Evolutionary conservation across 2,888 invertebrate genomes (phyloP), one percentile per base, ranked within the genome.

Genomic region (Enchytraeus crypticus): DNA sequence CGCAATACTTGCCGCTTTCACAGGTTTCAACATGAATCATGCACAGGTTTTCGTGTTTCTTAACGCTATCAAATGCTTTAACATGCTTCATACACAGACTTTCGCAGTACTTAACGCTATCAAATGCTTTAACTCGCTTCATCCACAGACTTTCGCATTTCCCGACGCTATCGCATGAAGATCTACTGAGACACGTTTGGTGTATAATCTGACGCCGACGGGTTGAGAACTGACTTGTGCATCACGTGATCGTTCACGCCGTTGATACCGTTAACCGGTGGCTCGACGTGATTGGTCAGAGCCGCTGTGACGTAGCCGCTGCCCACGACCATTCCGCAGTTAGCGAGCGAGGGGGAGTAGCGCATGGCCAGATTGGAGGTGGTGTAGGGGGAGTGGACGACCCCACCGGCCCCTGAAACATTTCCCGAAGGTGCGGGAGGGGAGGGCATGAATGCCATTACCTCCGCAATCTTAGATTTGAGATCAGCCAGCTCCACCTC

Each of bases 401-500:
- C n/a, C n/a, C 38, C 32, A 45, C 53, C 33, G 23, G 57, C n/a
- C 26, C 46, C 30, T n/a, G n/a, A n/a, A 69, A 70, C 8, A 54
- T 65, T 64, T 32, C 55, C 60, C 51, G 62, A 64, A 47, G 58
- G 57, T 18, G 65, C 61, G 30, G 68, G 64, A 30, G 62, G 38
- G 47, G 72, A 68, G 55, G 90, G 89, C 89, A 92, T 89, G 66
- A 93, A 89, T 30, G 93, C 93, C 80, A 95, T 82, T 77, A 93
- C 87, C 82, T 95, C 93, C 65, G 92, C 92, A 78, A 90, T 87
- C 82, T 89, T 89, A 63, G 87, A 85, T 79, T 92, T 92, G 70
- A 95, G 84, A 77, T 91, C 90, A 71, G 88, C 88, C 70, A 95
- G 87, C 81, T 93, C 92, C 74, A 89, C 89, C 72, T 93, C 92